A percentile compares a stretch with the other conserved stretches of the same genome.
Conservation (phyloP, 2,113 vertebrate genomes). For the Atractosteus spatula region DNA sequence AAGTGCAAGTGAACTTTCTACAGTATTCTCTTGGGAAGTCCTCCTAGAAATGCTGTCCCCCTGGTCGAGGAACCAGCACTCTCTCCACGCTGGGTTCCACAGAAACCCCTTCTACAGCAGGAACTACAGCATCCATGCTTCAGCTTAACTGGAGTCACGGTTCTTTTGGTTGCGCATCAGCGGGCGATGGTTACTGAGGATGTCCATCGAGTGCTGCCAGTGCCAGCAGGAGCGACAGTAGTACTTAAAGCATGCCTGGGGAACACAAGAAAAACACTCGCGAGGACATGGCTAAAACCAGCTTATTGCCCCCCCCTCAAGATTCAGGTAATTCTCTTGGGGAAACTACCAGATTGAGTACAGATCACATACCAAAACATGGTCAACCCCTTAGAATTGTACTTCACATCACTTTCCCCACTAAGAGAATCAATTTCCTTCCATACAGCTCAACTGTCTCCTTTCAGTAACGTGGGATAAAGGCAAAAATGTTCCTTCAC, state of each 20-base stretch:
- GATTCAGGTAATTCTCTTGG: too few relatives aligned
- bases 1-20: constrained; percentile 94
- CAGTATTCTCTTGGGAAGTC: constrained; percentile 65
- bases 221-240: constrained; percentile 98
- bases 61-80: constrained; percentile 60
- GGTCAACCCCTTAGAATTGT: too few relatives aligned
- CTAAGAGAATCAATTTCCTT: too few relatives aligned
- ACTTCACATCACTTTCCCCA: too few relatives aligned
- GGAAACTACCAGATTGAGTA: too few relatives aligned
- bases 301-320: too few relatives aligned
- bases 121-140: constrained; percentile 31
- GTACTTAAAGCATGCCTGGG: constrained; percentile 96
- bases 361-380: too few relatives aligned
- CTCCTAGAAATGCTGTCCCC: constrained; percentile 66
- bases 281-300: not conserved
- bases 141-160: constrained; percentile 83
- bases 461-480: too few relatives aligned
- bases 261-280: not conserved
- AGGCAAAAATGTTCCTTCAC: constrained; percentile 47
- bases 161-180: constrained; percentile 98
- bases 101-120: constrained; percentile 29
- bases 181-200: constrained; percentile 91
- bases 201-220: constrained; percentile 95
- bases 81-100: constrained; percentile 53
- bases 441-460: too few relatives aligned